phyloP scores from a whole-genome alignment of 2,113 vertebrate species.

The Melanostigma gelatinosum region DNA sequence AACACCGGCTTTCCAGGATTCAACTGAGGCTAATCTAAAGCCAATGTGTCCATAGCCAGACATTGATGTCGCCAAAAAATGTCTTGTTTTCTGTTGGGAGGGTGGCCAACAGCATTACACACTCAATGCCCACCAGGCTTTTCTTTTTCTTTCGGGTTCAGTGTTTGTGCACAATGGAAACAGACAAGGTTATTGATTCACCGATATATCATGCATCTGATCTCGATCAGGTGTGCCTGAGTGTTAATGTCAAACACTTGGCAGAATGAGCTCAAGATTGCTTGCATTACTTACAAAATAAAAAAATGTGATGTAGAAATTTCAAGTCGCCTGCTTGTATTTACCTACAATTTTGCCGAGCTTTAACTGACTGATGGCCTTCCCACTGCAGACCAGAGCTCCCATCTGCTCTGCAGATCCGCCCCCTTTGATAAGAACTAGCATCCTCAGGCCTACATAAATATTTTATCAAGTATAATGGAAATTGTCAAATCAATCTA shows the following conservation, averaged over 20 bases:
- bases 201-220: conserved; percentile 33
- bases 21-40: conserved; percentile 40
- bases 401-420: conserved; percentile 95
- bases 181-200: conserved; percentile 46
- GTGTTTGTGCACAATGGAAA: conserved; percentile 43
- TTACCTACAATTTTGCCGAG: conserved; percentile 27
- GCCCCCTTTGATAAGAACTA: conserved; percentile 96
- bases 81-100: conserved; percentile 31
- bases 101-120: conserved; percentile 18
- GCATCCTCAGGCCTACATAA: conserved; percentile 99
- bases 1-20: conserved; percentile 24
- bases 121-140: conserved; percentile 10
- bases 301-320: conserved; percentile 23
- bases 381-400: conserved; percentile 91
- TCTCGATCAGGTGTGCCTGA: conserved; percentile 40
- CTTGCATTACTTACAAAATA: conserved; percentile 26
- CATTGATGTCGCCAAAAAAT: conserved; percentile 41
- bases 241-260: conserved; percentile 43
- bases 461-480: conserved; percentile 99
- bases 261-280: not conserved
- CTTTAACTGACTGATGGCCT: conserved; percentile 91
- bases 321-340: conserved; percentile 39
- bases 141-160: conserved; percentile 3
- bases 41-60: conserved; percentile 27
- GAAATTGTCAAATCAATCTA: conserved; percentile 99